phyloP scores from a whole-genome alignment of 2,113 vertebrate species.

The Andinoacara biseriatus region DNA sequence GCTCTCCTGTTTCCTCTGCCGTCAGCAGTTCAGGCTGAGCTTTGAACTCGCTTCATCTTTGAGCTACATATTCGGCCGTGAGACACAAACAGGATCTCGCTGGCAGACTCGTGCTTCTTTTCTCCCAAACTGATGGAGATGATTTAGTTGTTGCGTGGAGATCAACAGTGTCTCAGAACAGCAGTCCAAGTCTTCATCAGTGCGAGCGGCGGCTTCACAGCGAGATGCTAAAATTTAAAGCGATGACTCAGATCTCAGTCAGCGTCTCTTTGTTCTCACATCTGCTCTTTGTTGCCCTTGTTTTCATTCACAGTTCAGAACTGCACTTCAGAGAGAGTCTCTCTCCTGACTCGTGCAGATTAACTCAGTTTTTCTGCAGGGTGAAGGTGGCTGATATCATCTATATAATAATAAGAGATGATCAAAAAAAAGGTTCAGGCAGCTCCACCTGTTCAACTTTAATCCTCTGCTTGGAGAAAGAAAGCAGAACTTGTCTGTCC shows the following conservation, averaged over 20 bases:
- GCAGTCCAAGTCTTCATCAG: background rate
- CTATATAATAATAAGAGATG: background rate
- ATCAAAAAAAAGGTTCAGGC: background rate
- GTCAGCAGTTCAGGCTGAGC: background rate
- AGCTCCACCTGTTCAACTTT: constrained; percentile 47
- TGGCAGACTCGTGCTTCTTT: background rate
- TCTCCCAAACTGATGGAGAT: background rate
- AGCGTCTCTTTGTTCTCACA: background rate
- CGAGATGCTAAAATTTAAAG: constrained; percentile 6
- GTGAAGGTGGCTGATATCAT: background rate
- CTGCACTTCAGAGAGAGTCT: background rate
- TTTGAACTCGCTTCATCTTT: background rate
- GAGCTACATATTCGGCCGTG: too few species aligned
- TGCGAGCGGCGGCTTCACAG: constrained; percentile 13
- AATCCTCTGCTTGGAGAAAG: constrained; percentile 53
- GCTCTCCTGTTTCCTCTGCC: background rate
- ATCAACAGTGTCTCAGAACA: background rate
- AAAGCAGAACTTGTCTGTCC: constrained; percentile 35
- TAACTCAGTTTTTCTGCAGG: background rate
- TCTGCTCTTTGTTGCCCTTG: constrained; percentile 29
- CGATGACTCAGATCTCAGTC: background rate
- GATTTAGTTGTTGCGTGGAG: background rate
- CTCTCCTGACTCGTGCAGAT: background rate
- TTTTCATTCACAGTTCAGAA: background rate
- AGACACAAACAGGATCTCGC: too few species aligned